phyloP scores from a whole-genome alignment of 2,113 vertebrate species.

The Rattus norvegicus region DNA sequence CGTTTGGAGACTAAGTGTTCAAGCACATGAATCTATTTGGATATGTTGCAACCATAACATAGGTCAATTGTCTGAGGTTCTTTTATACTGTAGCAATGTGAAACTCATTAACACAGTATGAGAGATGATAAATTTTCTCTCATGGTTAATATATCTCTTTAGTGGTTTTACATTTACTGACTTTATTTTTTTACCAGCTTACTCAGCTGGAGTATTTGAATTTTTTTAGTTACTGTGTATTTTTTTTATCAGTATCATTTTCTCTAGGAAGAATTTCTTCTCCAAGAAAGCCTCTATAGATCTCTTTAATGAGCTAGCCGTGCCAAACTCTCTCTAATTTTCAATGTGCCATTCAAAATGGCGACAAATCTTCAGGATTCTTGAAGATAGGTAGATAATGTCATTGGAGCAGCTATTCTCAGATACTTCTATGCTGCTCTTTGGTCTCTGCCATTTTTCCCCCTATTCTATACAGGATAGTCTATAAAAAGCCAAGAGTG shows the following conservation, averaged over 20 bases:
- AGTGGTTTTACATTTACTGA: background rate
- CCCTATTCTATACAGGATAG: constrained; percentile 34
- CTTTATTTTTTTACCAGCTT: background rate
- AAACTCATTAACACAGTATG: background rate
- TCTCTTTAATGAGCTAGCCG: constrained; percentile 39
- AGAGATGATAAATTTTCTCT: background rate
- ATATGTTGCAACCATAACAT: background rate
- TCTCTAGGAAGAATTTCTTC: constrained; percentile 39
- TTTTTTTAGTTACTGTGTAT: background rate
- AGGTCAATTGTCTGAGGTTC: background rate
- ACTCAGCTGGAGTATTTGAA: constrained; percentile 29
- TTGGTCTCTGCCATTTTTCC: background rate
- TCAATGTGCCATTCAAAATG: constrained; percentile 22
- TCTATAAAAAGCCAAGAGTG: constrained; percentile 74
- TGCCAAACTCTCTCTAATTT: constrained; percentile 19
- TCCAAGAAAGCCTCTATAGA: constrained; percentile 30
- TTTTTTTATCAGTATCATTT: constrained; percentile 49
- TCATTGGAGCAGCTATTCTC: constrained; percentile 54
- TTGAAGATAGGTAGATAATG: constrained; percentile 64
- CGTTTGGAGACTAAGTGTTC: background rate
- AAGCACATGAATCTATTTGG: too few species aligned
- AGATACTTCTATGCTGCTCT: constrained; percentile 13
- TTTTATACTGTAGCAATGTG: background rate
- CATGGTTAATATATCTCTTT: background rate
- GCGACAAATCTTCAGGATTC: constrained; percentile 14